Percentiles rank a stretch among this genome's conserved stretches.
Conservation (phyloP, 2,797 vertebrate species). For the Tenualosa thibaudeaui region DNA sequence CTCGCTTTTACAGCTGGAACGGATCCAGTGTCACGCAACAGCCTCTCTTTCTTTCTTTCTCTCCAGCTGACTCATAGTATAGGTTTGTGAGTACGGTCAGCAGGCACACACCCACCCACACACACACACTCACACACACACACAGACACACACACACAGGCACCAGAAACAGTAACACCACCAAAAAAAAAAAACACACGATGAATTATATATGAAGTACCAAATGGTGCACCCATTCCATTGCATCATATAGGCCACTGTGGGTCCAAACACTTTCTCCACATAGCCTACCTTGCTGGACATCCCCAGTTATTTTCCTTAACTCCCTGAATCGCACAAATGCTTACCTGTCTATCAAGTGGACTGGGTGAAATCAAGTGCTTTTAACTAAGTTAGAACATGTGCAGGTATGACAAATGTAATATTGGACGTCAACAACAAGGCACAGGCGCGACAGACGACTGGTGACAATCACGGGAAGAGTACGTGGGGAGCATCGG, state of each 20-base stretch:
- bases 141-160: background rate
- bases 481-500: background rate
- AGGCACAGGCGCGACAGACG: background rate
- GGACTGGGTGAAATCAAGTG: background rate
- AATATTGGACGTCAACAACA: constrained; percentile 7
- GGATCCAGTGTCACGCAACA: constrained; percentile 39
- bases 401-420: background rate
- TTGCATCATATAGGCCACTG: background rate
- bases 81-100: constrained; percentile 26
- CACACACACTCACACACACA: constrained; percentile 2
- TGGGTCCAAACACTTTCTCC: background rate
- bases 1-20: constrained; percentile 45
- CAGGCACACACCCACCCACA: background rate
- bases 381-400: constrained; percentile 23
- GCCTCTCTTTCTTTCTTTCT: constrained; percentile 20
- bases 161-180: background rate
- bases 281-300: background rate
- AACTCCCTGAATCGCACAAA: background rate
- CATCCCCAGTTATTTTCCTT: background rate
- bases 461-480: constrained; percentile 2
- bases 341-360: constrained; percentile 6
- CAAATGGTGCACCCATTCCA: constrained; percentile 15
- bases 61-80: constrained; percentile 30
- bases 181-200: background rate
- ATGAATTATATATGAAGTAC: constrained; percentile 12